phyloP scores from a whole-genome alignment of 2,113 vertebrate species.

The Diphyllodes magnificus region DNA sequence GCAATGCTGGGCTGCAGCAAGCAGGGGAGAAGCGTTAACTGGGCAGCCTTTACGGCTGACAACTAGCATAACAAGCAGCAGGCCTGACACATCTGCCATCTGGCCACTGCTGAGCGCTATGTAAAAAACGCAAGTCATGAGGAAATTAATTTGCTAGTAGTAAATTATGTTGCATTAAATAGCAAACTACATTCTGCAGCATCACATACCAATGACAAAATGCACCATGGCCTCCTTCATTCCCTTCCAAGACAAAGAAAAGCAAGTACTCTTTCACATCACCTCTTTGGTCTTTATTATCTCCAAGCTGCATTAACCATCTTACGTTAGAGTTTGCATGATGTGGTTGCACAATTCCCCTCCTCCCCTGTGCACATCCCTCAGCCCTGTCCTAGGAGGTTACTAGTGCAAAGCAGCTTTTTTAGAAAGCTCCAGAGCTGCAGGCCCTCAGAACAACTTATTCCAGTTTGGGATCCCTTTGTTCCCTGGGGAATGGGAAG shows the following conservation, averaged over 20 bases:
- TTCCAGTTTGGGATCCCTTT: background rate
- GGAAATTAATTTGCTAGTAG: background rate
- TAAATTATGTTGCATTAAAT: background rate
- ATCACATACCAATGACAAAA: background rate
- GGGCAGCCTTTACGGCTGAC: background rate
- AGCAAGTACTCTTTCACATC: background rate
- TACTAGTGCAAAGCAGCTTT: background rate
- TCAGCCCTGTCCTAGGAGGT: background rate
- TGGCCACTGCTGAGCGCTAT: background rate
- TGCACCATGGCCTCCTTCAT: accelerated
- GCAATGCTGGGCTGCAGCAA: background rate
- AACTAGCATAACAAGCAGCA: background rate
- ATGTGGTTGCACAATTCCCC: background rate
- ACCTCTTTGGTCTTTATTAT: background rate
- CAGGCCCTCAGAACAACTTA: background rate
- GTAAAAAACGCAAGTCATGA: background rate
- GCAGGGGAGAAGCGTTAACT: background rate
- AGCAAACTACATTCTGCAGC: background rate
- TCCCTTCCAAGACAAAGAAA: background rate
- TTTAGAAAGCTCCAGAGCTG: background rate
- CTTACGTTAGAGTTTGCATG: background rate
- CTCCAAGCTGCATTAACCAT: background rate
- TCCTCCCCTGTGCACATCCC: accelerated
- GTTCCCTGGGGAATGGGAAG: background rate
- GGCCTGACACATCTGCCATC: constrained; percentile 4